Base-by-base conservation (phyloP, 1,140 invertebrate species). In the Hypothenemus hampei region DNA sequence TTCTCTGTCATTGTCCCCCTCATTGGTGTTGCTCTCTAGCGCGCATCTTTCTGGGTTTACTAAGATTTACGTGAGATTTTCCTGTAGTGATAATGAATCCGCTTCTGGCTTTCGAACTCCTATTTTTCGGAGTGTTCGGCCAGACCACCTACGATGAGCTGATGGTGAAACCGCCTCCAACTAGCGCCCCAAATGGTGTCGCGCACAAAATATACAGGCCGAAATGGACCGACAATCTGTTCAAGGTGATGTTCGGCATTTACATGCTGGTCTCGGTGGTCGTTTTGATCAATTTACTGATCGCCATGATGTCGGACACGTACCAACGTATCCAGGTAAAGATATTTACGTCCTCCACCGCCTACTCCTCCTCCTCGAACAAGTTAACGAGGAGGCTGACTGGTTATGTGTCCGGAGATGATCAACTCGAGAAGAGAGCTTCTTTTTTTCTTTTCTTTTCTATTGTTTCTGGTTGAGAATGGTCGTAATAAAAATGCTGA, bases 251-350 rank as follows among this genome's bases (percentile, higher is more conserved):
- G 54, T 97, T 97, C 75, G 94, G 93, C 61, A 85, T 92, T 67
- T 98, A 97, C 83, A 90, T 97, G 84, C 84, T 97, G 82, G 92
- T 98, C 69, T 94, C 93, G 58, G 87, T 98, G 63, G 89, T 98
- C 74, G 96, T 98, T 65, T 83, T 98, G 64, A 95, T 98, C 77
- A 98, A 97, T 80, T 83, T 98, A 69, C 85, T 98, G 65, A 98
- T 98, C 84, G 96, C 96, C 77, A 98, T 98, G 96, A 98, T 98
- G 94, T 95, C 92, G 69, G 94, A 98, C 80, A 98, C 96, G 63
- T 98, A 98, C 74, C 94, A 98, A 75, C 81, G 95, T 62, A 98
- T 98, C 70, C 90, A 92, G 81, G 89, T 85, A 80, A 80, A n/a
- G n/a, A n/a, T n/a, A n/a, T n/a, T n/a, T n/a, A n/a, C n/a, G n/a